Conservation (phyloP, 2,113 vertebrate genomes). For the Planiliza haematocheilus region DNA sequence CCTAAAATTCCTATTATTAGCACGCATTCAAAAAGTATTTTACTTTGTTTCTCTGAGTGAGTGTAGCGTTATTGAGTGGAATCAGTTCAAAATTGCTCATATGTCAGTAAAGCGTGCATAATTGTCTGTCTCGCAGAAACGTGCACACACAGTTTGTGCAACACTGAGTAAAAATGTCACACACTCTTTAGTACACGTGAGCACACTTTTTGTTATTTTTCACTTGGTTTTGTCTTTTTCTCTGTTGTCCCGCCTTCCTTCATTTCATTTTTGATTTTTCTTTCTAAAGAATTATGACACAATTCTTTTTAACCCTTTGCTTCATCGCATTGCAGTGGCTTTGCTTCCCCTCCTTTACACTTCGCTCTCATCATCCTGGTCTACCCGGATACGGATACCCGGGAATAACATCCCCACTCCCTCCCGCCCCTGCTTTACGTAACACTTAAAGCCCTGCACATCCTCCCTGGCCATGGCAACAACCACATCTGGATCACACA, state of each 20-base stretch:
- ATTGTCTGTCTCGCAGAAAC: conserved; percentile 21
- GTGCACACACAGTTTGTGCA: conserved; percentile 37
- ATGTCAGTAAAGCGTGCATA: not conserved
- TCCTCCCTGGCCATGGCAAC: conserved; percentile 82
- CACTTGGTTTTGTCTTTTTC: conserved; percentile 24
- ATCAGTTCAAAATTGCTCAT: not conserved
- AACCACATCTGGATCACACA: conserved; percentile 81
- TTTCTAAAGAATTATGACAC: conserved; percentile 56
- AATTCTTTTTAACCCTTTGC: conserved; percentile 73
- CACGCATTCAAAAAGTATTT: conserved; percentile 1
- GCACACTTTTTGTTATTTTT: conserved; percentile 50
- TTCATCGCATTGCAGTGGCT: conserved; percentile 76
- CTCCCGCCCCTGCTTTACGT: conserved; percentile 81
- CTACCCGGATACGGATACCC: conserved; percentile 85
- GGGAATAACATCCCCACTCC: conserved; percentile 83
- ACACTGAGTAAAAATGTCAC: conserved; percentile 53
- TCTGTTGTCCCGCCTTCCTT: not conserved
- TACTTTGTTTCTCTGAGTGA: conserved; percentile 1
- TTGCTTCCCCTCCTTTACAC: conserved; percentile 62
- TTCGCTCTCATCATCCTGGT: conserved; percentile 76
- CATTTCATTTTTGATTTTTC: conserved; percentile 43
- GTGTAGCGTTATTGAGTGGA: not conserved
- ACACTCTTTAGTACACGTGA: conserved; percentile 45
- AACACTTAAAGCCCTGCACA: conserved; percentile 82
- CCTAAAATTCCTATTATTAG: not conserved